Percentiles rank a stretch among this genome's conserved stretches.
Conservation (phyloP, 2,113 vertebrate species). For the Trogon surrucura region DNA sequence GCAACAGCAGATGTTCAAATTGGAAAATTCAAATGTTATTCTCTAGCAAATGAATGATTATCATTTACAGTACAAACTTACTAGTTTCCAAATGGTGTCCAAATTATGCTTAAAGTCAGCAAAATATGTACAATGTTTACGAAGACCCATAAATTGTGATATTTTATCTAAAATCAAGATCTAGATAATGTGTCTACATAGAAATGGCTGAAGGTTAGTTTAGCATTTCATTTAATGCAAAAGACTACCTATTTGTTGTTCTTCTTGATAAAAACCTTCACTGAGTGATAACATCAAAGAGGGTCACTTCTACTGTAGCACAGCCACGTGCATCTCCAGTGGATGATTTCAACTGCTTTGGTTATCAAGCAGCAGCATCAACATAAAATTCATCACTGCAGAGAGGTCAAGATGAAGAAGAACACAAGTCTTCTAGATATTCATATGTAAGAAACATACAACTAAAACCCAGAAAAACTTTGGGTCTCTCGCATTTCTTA, state of each 20-base stretch:
- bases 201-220: neutral
- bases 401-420: neutral
- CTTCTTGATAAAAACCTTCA: neutral
- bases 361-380: neutral
- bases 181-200: neutral
- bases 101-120: neutral
- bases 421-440: neutral
- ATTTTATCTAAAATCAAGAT: neutral
- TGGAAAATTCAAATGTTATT: neutral
- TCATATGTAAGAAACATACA: neutral
- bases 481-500: neutral
- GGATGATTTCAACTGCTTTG: neutral
- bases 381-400: neutral
- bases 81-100: neutral
- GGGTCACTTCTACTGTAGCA: neutral
- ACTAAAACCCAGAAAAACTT: neutral
- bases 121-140: neutral
- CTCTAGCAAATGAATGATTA: neutral
- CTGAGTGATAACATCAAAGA: neutral
- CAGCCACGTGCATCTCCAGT: neutral
- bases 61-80: neutral
- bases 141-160: neutral
- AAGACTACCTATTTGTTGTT: neutral
- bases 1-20: neutral
- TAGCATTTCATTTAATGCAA: neutral